A percentile compares a stretch with the other conserved stretches of the same genome.
Conservation (phyloP, 23 tunicate genomes). For the Ascidia mentula region DNA sequence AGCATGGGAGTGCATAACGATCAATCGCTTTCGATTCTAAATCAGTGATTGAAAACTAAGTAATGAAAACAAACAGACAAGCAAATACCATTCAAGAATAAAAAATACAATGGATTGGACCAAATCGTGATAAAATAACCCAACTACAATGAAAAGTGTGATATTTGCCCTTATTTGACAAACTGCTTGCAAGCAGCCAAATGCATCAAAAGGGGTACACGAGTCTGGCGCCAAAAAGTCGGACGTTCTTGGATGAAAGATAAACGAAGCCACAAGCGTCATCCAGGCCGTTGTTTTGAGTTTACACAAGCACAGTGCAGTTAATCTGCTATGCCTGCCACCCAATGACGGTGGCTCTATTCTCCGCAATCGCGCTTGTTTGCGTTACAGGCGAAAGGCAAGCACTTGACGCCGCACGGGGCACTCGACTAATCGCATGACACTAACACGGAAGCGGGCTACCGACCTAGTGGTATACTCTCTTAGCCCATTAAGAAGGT, state of each 20-base stretch:
- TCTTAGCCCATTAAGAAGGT: no score
- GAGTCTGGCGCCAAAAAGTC: not conserved
- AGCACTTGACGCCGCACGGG: not conserved
- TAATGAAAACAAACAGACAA: no score
- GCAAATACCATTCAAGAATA: no score
- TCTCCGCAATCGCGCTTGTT: not conserved
- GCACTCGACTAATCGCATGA: not conserved
- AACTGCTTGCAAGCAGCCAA: not conserved
- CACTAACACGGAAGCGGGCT: no score
- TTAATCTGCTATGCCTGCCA: not conserved
- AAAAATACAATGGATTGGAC: no score
- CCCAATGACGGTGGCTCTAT: not conserved
- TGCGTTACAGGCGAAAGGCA: not conserved
- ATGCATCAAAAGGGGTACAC: not conserved
- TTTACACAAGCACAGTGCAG: not conserved
- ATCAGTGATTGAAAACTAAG: no score
- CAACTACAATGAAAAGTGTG: not conserved
- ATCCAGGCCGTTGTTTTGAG: no score
- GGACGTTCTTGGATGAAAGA: not conserved
- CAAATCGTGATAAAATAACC: no score
- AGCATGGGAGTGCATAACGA: no score
- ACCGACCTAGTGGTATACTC: no score
- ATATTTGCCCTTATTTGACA: not conserved
- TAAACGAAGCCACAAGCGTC: no score
- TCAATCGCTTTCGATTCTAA: no score